Conservation (phyloP, 2,888 invertebrate species). For the Slavum lentiscoides region DNA sequence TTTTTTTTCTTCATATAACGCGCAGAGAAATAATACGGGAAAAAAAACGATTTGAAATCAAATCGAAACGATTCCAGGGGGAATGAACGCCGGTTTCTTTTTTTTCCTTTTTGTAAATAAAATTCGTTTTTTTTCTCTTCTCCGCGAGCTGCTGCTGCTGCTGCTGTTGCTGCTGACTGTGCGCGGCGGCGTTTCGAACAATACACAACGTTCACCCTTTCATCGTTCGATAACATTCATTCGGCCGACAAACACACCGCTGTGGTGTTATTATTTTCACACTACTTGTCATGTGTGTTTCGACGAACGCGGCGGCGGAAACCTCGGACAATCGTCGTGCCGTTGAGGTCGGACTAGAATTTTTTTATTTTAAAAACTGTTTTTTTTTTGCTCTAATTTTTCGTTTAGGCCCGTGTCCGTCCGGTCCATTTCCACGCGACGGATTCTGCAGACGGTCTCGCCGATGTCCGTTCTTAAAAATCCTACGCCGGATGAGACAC, state of each 20-base stretch:
- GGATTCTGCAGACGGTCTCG: no score
- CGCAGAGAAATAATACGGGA: no score
- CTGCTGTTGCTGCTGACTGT: not conserved
- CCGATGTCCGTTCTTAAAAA: no score
- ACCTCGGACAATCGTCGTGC: slow-evolving; percentile 11
- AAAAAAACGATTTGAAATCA: no score
- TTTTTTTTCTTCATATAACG: no score
- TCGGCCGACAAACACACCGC: not conserved
- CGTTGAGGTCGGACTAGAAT: not conserved
- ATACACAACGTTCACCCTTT: slow-evolving; percentile 31
- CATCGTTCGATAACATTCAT: slow-evolving; percentile 48
- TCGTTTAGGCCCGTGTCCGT: no score
- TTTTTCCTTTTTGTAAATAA: not conserved
- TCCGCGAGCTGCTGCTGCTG: no score
- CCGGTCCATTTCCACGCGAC: no score
- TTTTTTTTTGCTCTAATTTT: no score
- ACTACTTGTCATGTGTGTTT: not conserved
- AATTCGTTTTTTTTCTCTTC: not conserved
- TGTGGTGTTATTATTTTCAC: no score
- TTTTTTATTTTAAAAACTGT: no score
- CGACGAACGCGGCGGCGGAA: not conserved
- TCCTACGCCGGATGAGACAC: no score
- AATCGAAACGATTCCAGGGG: not conserved
- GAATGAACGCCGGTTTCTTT: not conserved
- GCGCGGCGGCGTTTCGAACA: not conserved